A percentile compares a stretch with the other conserved stretches of the same genome.
phyloP scores from a whole-genome alignment of 2,888 invertebrate species.

The Miltochrista miniata region DNA sequence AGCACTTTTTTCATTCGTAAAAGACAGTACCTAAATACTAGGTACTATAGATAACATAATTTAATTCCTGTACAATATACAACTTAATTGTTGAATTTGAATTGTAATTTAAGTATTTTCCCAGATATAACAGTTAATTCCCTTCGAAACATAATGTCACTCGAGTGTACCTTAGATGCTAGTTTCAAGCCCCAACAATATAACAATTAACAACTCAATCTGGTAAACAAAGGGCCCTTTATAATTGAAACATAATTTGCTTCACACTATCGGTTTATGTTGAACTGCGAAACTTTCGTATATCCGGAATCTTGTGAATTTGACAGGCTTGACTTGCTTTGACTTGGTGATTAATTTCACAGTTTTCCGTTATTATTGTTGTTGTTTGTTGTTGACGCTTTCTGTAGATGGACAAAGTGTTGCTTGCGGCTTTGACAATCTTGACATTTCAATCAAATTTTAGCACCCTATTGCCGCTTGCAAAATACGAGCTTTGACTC shows the following conservation, averaged over 20 bases:
- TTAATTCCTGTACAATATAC: no score
- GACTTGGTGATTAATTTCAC: constrained; percentile 9
- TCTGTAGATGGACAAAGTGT: constrained; percentile 2
- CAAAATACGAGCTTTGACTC: no score
- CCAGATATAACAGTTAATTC: no score
- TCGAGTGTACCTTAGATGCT: background rate
- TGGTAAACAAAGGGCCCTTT: constrained; percentile 12
- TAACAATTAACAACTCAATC: constrained; percentile 2
- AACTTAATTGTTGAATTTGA: no score
- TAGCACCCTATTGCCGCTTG: no score
- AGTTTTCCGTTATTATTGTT: constrained; percentile 8
- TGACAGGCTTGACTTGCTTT: constrained; percentile 8
- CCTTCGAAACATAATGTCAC: no score
- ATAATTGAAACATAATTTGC: constrained; percentile 16
- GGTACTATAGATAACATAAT: no score
- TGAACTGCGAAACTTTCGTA: constrained; percentile 10
- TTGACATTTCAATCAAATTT: no score
- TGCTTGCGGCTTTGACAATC: background rate
- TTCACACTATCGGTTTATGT: constrained; percentile 8
- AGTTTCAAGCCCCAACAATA: constrained; percentile 3
- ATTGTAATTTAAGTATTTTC: no score
- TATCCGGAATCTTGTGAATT: constrained; percentile 8
- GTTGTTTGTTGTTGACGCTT: background rate
- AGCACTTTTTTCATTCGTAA: no score
- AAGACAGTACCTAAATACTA: no score